These are phyloP conservation scores for Sandelia bainsii DNA, from an alignment of 2,797 vertebrate species.

Conservation along the genomic window DNA sequence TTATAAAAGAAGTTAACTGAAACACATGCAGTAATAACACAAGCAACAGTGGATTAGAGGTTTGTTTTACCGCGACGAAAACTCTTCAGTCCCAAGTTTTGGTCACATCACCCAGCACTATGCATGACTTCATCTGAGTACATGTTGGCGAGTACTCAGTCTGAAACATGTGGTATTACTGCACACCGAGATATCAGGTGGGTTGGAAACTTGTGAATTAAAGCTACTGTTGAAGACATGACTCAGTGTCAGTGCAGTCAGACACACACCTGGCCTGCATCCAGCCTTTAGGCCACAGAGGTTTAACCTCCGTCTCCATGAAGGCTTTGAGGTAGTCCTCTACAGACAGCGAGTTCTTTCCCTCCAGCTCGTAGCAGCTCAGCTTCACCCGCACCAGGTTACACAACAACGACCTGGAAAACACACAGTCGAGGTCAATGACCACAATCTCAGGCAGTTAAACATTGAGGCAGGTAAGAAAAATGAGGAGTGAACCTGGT, in stretches of 20 bases:
- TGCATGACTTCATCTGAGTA: no score
- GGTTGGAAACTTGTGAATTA: background rate
- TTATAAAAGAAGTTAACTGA: no score
- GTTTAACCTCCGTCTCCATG: conserved; percentile 95
- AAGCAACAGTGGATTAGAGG: no score
- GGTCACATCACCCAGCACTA: no score
- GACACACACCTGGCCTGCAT: conserved; percentile 94
- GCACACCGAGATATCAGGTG: no score
- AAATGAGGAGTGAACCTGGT: no score
- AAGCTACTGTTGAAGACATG: background rate
- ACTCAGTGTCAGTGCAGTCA: background rate
- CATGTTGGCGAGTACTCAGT: no score
- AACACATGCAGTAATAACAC: no score
- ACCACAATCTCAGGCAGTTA: background rate
- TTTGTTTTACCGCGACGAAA: no score
- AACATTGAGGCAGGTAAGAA: no score
- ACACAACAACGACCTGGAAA: conserved; percentile 90
- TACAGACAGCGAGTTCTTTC: conserved; percentile 90
- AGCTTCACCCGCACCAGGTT: conserved; percentile 96
- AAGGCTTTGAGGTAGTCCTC: conserved; percentile 97
- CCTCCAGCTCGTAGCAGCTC: conserved; percentile 94
- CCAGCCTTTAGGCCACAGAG: conserved; percentile 99
- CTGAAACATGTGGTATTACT: no score
- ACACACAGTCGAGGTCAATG: background rate
- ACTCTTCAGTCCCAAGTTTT: no score